Evolutionary conservation across 2,797 vertebrate species (phyloP).

Genomic region (Chloroceryle inda): DNA sequence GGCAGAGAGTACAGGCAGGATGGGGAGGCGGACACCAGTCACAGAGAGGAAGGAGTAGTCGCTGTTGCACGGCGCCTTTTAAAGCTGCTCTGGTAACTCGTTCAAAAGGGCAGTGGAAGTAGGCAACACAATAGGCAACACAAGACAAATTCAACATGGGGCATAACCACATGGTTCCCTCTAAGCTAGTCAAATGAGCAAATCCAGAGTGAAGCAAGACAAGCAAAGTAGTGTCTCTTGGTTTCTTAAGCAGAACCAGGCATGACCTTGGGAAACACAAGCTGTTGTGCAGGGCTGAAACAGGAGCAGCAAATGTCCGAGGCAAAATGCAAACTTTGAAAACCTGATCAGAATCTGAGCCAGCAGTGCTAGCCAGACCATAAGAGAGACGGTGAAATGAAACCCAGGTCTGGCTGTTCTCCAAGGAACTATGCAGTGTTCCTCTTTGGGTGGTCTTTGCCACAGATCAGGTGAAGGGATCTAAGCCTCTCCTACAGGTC

Average conservation of each 20-base stretch:
- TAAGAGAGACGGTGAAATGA: background rate
- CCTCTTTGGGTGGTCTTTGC: background rate
- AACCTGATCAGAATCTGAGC: background rate
- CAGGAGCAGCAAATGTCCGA: background rate
- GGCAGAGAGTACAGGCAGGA: background rate
- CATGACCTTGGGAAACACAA: background rate
- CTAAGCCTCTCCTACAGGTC: background rate
- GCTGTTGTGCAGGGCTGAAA: background rate
- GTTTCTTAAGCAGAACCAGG: background rate
- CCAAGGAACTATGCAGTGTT: fast-evolving
- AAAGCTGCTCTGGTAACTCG: background rate
- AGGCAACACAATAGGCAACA: background rate
- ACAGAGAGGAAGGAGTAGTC: background rate
- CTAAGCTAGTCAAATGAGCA: background rate
- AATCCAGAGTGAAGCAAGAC: background rate
- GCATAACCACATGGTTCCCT: background rate
- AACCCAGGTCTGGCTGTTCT: background rate
- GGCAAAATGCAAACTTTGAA: background rate
- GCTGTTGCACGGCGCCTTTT: background rate
- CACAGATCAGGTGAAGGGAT: background rate
- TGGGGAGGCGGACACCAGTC: background rate
- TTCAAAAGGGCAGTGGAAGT: background rate
- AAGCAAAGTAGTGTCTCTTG: background rate
- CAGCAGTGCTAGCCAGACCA: background rate
- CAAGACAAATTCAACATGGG: background rate